Evolutionary conservation across 2,113 vertebrate genomes (phyloP), one percentile per base, ranked within the genome.

Genomic region (Psephotus haematonotus): DNA sequence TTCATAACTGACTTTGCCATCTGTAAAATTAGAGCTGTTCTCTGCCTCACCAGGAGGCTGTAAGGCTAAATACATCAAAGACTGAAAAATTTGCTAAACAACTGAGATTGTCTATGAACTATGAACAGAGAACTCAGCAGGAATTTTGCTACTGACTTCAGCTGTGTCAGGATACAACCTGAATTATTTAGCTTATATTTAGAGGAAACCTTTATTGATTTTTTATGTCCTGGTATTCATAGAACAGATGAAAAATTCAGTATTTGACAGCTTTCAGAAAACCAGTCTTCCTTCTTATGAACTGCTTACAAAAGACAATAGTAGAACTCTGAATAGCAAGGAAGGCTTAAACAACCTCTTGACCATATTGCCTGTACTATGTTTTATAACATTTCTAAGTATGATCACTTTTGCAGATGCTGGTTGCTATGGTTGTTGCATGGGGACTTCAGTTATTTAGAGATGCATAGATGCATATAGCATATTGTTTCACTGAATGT

Each of bases 341-440:
- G 80, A 78, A 86, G n/a, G 55, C 65, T 93, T 76, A 92, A 96
- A 90, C 75, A 91, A 93, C 47, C 50, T 76, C 62, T 83, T 78
- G 64, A 65, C 64, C 17, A 84, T 88, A 53, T 76, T 0, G 0
- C 19, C 47, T 78, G 41, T 29, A 62, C 68, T 95, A 86, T 52
- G 6, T 86, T 96, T 95, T 95, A 91, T 85, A 95, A 94, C 71
- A 55, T 92, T 93, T 86, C 37, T 69, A 72, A 89, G 86, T 77
- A 65, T 93, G 81, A 94, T 96, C 83, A 31, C 88, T 96, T 97
- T 88, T 96, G 67, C 95, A 97, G 88, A 46, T 65, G 49, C 47
- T 62, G n/a, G 57, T 63, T 76, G 28, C 72, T 76, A 59, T 1
- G 10, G 13, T 64, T 88, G 49, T 91, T 1, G 2, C 52, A 37